A percentile compares a stretch with the other conserved stretches of the same genome.
Evolutionary conservation across 2,113 vertebrate genomes (phyloP).

Genomic region (Piprites chloris): DNA sequence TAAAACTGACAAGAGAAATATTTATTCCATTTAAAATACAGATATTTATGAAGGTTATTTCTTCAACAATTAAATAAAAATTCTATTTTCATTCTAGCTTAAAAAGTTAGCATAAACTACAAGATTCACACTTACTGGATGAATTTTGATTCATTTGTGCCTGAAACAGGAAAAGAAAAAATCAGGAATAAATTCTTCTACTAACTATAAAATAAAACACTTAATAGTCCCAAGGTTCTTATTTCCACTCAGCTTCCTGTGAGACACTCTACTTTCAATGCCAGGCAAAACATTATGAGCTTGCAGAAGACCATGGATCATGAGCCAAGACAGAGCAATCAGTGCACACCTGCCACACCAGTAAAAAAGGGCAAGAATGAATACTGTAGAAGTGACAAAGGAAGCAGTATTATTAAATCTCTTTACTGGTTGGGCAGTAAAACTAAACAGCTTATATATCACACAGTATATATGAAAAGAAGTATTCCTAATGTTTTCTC

Average conservation of each 20-base stretch:
- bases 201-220: background rate
- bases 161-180: conserved; percentile 74
- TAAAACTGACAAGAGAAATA: background rate
- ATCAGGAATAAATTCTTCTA: background rate
- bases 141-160: conserved; percentile 90
- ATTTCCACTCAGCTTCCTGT: background rate
- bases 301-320: background rate
- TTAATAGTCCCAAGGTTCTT: background rate
- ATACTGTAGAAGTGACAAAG: background rate
- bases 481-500: background rate
- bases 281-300: background rate
- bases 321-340: background rate
- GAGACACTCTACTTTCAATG: background rate
- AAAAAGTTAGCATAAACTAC: background rate
- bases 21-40: background rate
- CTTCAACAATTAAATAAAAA: background rate
- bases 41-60: background rate
- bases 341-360: background rate
- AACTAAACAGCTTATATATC: background rate
- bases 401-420: background rate
- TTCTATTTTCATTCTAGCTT: background rate
- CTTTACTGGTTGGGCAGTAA: background rate
- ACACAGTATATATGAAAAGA: background rate
- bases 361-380: background rate
- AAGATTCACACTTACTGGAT: conserved; percentile 87